Conservation (phyloP, 1,140 invertebrate species). For the Mercenaria mercenaria region DNA sequence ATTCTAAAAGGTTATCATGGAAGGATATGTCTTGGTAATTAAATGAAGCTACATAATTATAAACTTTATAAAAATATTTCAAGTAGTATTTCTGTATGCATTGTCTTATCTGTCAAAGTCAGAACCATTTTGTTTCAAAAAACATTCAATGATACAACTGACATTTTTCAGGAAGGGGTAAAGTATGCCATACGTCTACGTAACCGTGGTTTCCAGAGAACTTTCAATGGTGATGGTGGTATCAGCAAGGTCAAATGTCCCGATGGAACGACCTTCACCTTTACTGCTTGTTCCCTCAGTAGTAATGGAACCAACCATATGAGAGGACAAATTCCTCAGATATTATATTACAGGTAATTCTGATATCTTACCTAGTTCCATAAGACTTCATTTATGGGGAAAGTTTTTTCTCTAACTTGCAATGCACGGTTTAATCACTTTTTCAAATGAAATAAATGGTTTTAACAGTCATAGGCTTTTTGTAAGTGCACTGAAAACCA, state of each 20-base stretch:
- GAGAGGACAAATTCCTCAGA: conserved; percentile 97
- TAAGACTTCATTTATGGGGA: too few species aligned
- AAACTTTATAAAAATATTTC: too few species aligned
- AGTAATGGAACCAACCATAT: conserved; percentile 98
- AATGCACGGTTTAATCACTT: not conserved
- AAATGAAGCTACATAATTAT: too few species aligned
- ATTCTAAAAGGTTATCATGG: too few species aligned
- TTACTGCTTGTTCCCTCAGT: conserved; percentile 96
- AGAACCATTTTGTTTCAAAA: too few species aligned
- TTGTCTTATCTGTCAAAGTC: too few species aligned
- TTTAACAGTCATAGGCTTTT: not conserved
- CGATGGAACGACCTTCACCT: conserved; percentile 97
- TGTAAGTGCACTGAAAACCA: too few species aligned
- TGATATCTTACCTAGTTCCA: too few species aligned
- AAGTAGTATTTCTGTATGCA: too few species aligned
- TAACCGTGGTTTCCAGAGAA: conserved; percentile 94
- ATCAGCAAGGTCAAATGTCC: conserved; percentile 94
- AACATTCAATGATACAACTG: too few species aligned
- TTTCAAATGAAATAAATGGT: not conserved
- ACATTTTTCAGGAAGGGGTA: conserved; percentile 91
- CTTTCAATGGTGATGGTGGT: conserved; percentile 97
- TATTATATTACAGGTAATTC: conserved; percentile 94
- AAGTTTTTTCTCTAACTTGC: too few species aligned
- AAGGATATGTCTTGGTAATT: too few species aligned
- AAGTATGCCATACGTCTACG: conserved; percentile 96